Evolutionary conservation across 2,797 vertebrate genomes (phyloP).

Genomic region (Falco rusticolus): DNA sequence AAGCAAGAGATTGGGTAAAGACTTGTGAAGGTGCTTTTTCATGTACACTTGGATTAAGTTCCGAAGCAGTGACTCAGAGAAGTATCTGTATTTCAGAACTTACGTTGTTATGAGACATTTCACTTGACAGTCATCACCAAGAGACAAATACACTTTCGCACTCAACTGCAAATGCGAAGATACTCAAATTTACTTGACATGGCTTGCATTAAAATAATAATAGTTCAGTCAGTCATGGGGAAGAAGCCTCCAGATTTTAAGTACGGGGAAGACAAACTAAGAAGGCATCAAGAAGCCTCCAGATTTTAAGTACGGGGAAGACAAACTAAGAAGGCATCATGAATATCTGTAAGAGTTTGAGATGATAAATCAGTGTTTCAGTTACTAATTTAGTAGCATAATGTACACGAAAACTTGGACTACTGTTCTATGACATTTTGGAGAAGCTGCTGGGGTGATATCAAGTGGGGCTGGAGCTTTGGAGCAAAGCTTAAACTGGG

Average conservation of each 20-base stretch:
- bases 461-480: background rate
- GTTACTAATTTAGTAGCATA: background rate
- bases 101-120: background rate
- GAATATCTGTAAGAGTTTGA: background rate
- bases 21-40: background rate
- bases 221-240: background rate
- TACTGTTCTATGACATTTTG: background rate
- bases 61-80: background rate
- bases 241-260: background rate
- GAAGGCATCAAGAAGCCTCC: background rate
- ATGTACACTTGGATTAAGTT: background rate
- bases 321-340: background rate
- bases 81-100: background rate
- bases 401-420: accelerated
- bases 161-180: background rate
- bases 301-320: background rate
- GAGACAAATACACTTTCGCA: background rate
- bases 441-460: background rate
- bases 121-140: background rate
- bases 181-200: background rate
- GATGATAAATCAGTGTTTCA: background rate
- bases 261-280: accelerated
- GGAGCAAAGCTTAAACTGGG: background rate
- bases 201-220: background rate
- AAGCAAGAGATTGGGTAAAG: background rate